Evolutionary conservation across 64 coral and sea anemone genomes (phyloP), one percentile per base, ranked within the genome.

Genomic region (Porites australiensis): DNA sequence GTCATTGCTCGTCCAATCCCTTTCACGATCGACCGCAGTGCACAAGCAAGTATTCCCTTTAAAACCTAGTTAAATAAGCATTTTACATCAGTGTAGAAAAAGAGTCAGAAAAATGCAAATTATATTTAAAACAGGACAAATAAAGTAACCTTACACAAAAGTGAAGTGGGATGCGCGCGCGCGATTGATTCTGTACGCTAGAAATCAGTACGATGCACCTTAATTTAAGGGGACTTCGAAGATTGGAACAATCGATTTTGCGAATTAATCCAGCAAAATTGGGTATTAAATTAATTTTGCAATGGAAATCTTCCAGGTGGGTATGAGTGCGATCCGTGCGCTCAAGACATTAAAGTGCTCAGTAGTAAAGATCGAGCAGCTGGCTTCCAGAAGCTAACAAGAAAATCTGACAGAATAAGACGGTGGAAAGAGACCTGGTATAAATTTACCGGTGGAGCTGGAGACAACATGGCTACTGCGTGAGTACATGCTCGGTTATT

Each of bases 371-470:
- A 83, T 83, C 81, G 81, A 50, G 81, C 45, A 9, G 62, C 18
- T 8, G 62, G 44, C 10, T 83, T 50, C 43, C 44, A n/a, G 14
- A 83, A 68, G 46, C 21, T 83, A 67, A 83, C 81, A 20, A 50
- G 3, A 3, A 83, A 83, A 22, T 83, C 81, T 9, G 81, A 83
- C 63, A 67, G 18, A 48, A 43, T 19, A 1, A 21, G 6, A 18
- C 66, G 6, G 4, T 83, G 60, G 61, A 68, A 83, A 83, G 81
- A 83, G 81, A 14, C 18, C 44, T 83, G 81, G 81, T 83, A 83
- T 16, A 60, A 63, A 83, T 83, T 83, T 20, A 21, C 16, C 2
- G 81, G 62, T 9, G 44, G 68, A 6, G 62, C 81, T n/a, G 81
- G 81, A 52, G 63, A 83, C 18, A 67, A 83, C 8, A 69, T 83